Conservation (phyloP, 1,140 invertebrate species). For the Hyposmocoma kahamanoa region DNA sequence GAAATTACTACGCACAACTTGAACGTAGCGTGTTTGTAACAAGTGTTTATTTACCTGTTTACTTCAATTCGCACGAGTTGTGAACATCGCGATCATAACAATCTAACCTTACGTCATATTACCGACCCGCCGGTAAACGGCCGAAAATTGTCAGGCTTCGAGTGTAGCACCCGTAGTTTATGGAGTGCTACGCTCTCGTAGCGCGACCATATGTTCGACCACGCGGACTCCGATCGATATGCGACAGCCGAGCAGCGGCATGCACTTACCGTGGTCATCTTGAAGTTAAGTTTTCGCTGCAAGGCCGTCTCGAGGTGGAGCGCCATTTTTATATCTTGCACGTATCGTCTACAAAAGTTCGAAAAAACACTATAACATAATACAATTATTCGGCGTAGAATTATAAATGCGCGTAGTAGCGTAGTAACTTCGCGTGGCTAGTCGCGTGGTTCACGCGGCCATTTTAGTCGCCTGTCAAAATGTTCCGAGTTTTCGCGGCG, state of each 20-base stretch:
- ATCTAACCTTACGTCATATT: conserved; percentile 12
- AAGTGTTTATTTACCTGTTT: conserved; percentile 65
- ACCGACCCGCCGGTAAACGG: background rate
- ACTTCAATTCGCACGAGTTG: conserved; percentile 13
- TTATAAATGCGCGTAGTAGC: conserved; percentile 33
- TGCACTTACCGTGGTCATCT: conserved; percentile 71
- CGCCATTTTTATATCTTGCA: conserved; percentile 43
- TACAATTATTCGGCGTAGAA: conserved; percentile 38
- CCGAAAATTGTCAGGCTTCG: background rate
- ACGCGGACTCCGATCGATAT: conserved; percentile 62
- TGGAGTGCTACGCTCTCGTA: conserved; percentile 40
- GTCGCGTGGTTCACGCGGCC: conserved; percentile 65
- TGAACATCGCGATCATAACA: conserved; percentile 15
- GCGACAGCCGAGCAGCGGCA: conserved; percentile 32
- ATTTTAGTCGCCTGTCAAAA: conserved; percentile 66
- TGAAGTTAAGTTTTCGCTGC: conserved; percentile 69
- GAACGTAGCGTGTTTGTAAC: conserved; percentile 36
- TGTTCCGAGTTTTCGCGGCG: conserved; percentile 35
- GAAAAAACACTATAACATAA: conserved; percentile 57
- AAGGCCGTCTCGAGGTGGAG: conserved; percentile 67
- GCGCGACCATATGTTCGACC: conserved; percentile 61
- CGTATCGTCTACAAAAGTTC: conserved; percentile 28
- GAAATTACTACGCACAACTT: conserved; percentile 6
- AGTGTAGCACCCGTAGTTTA: background rate
- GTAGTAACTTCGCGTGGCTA: conserved; percentile 51